Conservation (phyloP, 1,140 invertebrate species). For the Drosophila pseudoananassae region DNA sequence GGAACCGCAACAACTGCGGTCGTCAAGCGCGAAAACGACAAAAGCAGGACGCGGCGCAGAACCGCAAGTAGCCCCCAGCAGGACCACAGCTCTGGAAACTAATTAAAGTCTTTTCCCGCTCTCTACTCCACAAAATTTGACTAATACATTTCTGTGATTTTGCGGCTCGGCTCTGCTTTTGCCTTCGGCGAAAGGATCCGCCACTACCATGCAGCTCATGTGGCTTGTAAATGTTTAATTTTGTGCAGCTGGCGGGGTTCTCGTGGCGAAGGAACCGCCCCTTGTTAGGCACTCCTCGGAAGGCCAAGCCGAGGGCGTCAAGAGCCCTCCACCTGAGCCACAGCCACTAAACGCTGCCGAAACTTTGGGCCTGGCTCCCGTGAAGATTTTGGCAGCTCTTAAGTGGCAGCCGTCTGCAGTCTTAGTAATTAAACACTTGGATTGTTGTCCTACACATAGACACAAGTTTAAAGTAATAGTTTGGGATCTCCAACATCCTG, state of each 20-base stretch:
- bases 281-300: constrained; percentile 25
- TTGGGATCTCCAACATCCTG: too few species aligned
- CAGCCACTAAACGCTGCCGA: constrained; percentile 56
- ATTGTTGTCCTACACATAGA: constrained; percentile 9
- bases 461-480: too few species aligned
- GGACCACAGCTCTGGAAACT: constrained; percentile 59
- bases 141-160: constrained; percentile 57
- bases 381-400: constrained; percentile 26
- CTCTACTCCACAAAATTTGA: constrained; percentile 15
- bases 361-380: constrained; percentile 39
- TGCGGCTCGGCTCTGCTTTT: constrained; percentile 30
- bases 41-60: constrained; percentile 16
- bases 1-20: constrained; percentile 67
- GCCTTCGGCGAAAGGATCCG: constrained; percentile 3
- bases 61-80: constrained; percentile 30
- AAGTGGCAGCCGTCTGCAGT: constrained; percentile 42
- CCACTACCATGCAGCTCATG: constrained; percentile 6
- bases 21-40: constrained; percentile 35
- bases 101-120: constrained; percentile 56
- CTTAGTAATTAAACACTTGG: constrained; percentile 67
- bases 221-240: constrained; percentile 45
- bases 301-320: constrained; percentile 53
- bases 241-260: constrained; percentile 31
- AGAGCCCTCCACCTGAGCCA: constrained; percentile 65
- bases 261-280: constrained; percentile 37